Base-by-base conservation (phyloP, 2,888 invertebrate species). In the Dicycla oo region DNA sequence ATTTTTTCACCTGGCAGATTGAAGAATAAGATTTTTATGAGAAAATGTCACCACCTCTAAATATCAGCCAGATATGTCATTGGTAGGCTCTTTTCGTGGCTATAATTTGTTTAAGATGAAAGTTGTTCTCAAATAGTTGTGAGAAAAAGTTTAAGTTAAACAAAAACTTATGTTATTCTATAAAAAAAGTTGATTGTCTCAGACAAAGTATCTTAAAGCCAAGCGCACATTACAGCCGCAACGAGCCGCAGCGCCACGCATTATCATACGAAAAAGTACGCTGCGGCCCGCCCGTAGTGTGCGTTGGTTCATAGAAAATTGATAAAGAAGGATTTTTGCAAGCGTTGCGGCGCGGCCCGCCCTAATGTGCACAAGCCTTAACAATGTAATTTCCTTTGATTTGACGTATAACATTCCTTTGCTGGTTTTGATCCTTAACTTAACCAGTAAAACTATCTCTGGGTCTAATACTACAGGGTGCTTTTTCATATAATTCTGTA, bases 1-100 rank as follows among this genome's bases (percentile, higher is more conserved):
- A 5, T 56, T 64, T 63, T 63, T 47, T 69, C n/a, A 72, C 57
- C 66, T 69, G 69, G 72, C 15, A 26, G 43, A 40, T 47, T 69
- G n/a, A 26, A 38, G 26, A 72, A 40, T n/a, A 66, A 38, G 13
- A 8, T 30, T 18, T 26, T 18, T 23, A 13, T 13, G 3, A 26
- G 5, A 57, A 65, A 57, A 57, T 43, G 26, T 66, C 26, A 38
- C 47, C 30, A 43, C 23, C 7, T 18, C 20, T 51, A 45, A 51
- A 66, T 66, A 49, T 72, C 7, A 6, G 49, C 30, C 15, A 34
- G 20, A 47, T 11, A 20, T 57, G 45, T 69, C 7, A 51, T 51
- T 58, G 11, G 20, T 43, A 30, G 43, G 30, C 15, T 13, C 3
- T 69, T 38, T 45, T 23, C 26, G 23, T 18, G 7, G 8, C 15